Evolutionary conservation across 2,797 vertebrate species (phyloP).

Genomic region (Pipistrellus kuhlii): DNA sequence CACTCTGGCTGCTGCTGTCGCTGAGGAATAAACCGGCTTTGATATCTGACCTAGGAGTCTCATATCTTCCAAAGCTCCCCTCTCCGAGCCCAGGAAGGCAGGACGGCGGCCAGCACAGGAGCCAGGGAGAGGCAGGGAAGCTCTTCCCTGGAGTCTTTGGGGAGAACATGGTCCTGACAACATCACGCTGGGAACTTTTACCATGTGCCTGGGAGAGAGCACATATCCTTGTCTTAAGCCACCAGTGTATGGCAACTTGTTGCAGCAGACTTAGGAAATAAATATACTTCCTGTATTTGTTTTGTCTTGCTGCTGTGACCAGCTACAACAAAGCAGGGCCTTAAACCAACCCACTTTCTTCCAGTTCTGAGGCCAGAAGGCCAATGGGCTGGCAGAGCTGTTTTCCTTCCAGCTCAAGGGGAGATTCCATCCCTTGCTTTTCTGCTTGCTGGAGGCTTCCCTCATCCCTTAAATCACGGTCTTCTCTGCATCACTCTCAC

Average conservation of each 20-base stretch:
- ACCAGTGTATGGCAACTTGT: not conserved
- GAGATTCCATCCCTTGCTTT: not conserved
- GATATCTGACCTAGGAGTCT: not conserved
- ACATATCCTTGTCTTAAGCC: not conserved
- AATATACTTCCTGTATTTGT: not conserved
- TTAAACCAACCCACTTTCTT: not conserved
- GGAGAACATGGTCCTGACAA: not conserved
- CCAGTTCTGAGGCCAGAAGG: not conserved
- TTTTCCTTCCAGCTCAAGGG: not conserved
- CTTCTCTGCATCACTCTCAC: no score
- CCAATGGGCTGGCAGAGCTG: no score
- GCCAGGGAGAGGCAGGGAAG: not conserved
- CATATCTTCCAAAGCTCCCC: not conserved
- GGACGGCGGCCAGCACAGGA: not conserved
- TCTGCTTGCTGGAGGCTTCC: not conserved
- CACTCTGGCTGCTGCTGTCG: not conserved
- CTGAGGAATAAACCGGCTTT: not conserved
- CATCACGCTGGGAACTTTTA: not conserved
- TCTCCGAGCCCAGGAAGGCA: not conserved
- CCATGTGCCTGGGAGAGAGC: not conserved
- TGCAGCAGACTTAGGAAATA: not conserved
- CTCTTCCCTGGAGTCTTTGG: no score
- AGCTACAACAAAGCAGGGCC: not conserved
- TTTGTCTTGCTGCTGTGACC: not conserved
- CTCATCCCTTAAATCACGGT: accelerated